These are phyloP conservation scores for Rhopalosiphum maidis DNA, from an alignment of 1,140 invertebrate species.

Conservation along the genomic window DNA sequence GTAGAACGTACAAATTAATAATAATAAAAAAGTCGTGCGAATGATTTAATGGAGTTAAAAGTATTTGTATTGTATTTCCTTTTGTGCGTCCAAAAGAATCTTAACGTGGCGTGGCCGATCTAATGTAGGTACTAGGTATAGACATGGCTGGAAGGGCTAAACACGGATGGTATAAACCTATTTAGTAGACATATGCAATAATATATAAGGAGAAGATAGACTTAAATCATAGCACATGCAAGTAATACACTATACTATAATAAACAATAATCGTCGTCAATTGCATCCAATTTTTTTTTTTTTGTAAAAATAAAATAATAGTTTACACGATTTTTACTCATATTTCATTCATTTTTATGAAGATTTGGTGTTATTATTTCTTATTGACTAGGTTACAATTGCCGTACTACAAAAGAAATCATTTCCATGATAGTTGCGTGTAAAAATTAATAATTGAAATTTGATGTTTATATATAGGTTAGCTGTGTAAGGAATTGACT, in stretches of 20 bases:
- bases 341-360: background rate
- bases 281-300: background rate
- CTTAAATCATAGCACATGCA: background rate
- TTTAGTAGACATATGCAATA: background rate
- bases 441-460: slow-evolving; percentile 7
- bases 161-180: background rate
- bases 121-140: slow-evolving; percentile 17
- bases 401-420: background rate
- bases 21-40: background rate
- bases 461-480: background rate
- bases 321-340: background rate
- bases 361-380: background rate
- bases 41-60: slow-evolving; percentile 29
- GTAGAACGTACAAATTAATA: slow-evolving; percentile 27
- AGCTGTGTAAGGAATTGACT: background rate
- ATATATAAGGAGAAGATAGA: background rate
- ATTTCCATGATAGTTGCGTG: background rate
- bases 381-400: background rate
- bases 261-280: background rate
- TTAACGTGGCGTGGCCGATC: slow-evolving; percentile 18
- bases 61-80: background rate
- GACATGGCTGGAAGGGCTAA: slow-evolving; percentile 14
- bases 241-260: background rate
- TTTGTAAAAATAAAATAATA: background rate
- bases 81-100: background rate